phyloP scores from a whole-genome alignment of 2,797 vertebrate species.

The Okamejei kenojei region DNA sequence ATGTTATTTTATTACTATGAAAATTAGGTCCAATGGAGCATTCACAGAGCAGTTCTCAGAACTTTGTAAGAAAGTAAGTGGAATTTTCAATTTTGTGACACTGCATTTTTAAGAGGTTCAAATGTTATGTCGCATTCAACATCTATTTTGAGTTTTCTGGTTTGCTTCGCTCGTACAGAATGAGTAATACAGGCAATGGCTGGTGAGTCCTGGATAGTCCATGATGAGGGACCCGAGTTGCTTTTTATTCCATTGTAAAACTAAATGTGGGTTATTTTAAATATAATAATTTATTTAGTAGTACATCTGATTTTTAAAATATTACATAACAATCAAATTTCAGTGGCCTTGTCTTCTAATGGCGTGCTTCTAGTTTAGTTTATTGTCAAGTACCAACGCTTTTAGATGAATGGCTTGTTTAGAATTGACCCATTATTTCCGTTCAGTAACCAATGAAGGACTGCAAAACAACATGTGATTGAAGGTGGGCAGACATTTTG shows the following conservation, averaged over 20 bases:
- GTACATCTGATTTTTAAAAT: background rate
- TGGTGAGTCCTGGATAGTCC: background rate
- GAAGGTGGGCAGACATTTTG: background rate
- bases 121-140: slow-evolving; percentile 7
- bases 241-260: background rate
- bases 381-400: no score
- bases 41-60: slow-evolving; percentile 23
- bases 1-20: slow-evolving; percentile 19
- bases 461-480: background rate
- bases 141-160: slow-evolving; percentile 20
- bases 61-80: slow-evolving; percentile 34
- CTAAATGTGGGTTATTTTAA: background rate
- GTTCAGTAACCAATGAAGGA: background rate
- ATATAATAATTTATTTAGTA: background rate
- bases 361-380: background rate
- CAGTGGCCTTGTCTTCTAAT: background rate
- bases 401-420: background rate
- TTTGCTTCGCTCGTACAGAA: slow-evolving; percentile 18
- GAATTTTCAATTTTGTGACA: slow-evolving; percentile 21
- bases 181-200: background rate
- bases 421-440: background rate
- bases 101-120: background rate
- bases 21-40: slow-evolving; percentile 31
- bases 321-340: background rate
- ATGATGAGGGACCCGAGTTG: background rate